These are phyloP conservation scores for Coilia nasus DNA, from an alignment of 2,797 vertebrate species.

Conservation along the genomic window DNA sequence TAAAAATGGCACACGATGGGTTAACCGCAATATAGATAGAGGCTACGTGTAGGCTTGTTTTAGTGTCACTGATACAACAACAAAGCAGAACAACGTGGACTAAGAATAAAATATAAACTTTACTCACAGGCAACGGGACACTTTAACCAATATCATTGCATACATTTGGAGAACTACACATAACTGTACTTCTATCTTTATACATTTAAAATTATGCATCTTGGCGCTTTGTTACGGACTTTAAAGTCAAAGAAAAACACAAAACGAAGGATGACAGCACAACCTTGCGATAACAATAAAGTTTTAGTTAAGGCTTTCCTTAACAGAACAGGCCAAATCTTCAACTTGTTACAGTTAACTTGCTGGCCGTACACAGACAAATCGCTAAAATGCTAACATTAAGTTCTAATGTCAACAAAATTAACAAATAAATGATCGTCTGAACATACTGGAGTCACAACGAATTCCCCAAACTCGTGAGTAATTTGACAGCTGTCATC, in stretches of 20 bases:
- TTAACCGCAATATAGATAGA: conserved; percentile 7
- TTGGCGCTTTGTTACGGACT: too few relatives aligned
- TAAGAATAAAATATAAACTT: background rate
- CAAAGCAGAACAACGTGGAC: background rate
- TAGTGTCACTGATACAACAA: conserved; percentile 33
- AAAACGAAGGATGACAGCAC: background rate
- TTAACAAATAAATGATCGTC: background rate
- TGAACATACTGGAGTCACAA: background rate
- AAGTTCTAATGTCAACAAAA: background rate
- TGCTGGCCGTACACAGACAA: background rate
- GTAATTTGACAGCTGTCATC: conserved; percentile 13
- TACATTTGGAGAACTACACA: too few relatives aligned
- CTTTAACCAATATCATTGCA: background rate
- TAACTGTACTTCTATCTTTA: background rate
- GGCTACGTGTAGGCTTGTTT: background rate
- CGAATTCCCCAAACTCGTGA: background rate
- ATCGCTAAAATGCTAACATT: background rate
- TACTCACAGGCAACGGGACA: background rate
- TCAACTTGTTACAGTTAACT: background rate
- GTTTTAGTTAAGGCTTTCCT: background rate
- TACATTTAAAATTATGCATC: too few relatives aligned
- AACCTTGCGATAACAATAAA: background rate
- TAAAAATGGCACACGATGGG: conserved; percentile 10
- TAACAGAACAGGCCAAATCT: too few relatives aligned
- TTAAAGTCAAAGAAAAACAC: background rate